Conservation (phyloP, 2,113 vertebrate genomes). For the Syngnathus floridae region DNA sequence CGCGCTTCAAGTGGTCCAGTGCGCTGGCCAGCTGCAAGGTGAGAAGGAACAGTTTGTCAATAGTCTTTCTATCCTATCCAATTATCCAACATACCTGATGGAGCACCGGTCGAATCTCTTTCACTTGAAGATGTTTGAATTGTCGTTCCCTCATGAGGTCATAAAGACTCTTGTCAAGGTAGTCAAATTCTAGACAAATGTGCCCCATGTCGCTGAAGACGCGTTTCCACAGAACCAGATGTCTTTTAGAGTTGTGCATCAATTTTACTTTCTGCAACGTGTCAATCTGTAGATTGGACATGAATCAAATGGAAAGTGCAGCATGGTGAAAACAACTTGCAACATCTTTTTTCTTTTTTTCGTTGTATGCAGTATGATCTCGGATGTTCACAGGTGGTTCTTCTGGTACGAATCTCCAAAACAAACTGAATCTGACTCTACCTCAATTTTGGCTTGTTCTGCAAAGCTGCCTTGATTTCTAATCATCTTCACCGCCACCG, state of each 20-base stretch:
- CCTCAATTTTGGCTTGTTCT: constrained; percentile 7
- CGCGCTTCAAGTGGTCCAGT: constrained; percentile 1
- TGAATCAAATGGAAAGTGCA: background rate
- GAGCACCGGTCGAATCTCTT: constrained; percentile 2
- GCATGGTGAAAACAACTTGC: background rate
- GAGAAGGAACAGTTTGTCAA: background rate
- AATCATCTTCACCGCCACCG: constrained; percentile 7
- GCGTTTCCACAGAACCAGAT: constrained; percentile 5
- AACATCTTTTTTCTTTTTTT: background rate
- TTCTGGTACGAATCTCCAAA: no score
- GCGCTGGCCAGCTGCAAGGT: constrained; percentile 1
- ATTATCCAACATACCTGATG: background rate
- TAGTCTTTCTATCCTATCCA: background rate
- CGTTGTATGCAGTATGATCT: background rate
- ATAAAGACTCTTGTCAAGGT: constrained; percentile 2
- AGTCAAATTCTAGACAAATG: constrained; percentile 5
- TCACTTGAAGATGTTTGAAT: constrained; percentile 6
- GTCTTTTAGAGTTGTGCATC: background rate
- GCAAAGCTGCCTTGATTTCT: constrained; percentile 10
- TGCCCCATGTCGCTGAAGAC: constrained; percentile 7
- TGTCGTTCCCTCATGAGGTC: constrained; percentile 4
- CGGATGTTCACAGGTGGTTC: no score
- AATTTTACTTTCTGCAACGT: background rate
- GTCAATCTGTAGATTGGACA: background rate
- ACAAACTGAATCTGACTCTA: background rate